Evolutionary conservation across 2,888 invertebrate genomes (phyloP).

Genomic region (Tetranychus truncatus): DNA sequence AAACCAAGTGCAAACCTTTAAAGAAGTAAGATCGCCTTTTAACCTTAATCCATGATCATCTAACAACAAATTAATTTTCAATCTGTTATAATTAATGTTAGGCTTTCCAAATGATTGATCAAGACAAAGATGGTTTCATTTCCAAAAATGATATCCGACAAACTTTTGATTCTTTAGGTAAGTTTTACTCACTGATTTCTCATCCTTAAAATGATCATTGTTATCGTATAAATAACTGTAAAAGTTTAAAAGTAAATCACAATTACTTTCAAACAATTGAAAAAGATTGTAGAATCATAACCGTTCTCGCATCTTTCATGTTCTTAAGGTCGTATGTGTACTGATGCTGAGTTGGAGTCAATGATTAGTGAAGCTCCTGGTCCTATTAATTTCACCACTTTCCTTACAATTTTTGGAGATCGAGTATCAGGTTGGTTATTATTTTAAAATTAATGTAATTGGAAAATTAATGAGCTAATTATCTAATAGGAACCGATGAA

Average conservation of each 20-base stretch:
- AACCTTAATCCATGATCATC: not conserved
- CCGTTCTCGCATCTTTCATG: no score
- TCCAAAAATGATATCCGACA: slow-evolving; percentile 46
- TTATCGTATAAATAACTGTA: no score
- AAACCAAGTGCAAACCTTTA: slow-evolving; percentile 87
- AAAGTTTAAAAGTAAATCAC: no score
- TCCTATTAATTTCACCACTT: slow-evolving; percentile 86
- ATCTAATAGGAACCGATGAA: slow-evolving; percentile 51
- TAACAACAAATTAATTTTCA: no score
- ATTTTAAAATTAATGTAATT: not conserved
- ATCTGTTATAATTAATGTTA: slow-evolving; percentile 31
- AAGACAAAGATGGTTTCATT: slow-evolving; percentile 66
- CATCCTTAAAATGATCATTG: no score
- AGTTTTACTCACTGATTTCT: not conserved
- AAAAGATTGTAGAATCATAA: no score
- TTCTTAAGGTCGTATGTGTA: slow-evolving; percentile 49
- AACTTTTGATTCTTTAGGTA: slow-evolving; percentile 66
- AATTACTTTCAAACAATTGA: no score
- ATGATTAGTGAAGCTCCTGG: slow-evolving; percentile 73
- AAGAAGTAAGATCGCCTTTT: slow-evolving; percentile 46
- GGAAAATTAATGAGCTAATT: not conserved
- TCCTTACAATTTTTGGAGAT: slow-evolving; percentile 73
- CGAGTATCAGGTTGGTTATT: slow-evolving; percentile 54
- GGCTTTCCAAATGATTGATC: slow-evolving; percentile 90
- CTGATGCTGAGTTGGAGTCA: slow-evolving; percentile 74